A percentile compares a stretch with the other conserved stretches of the same genome.
Conservation (phyloP, 2,888 invertebrate species). For the Apotomis capreana region DNA sequence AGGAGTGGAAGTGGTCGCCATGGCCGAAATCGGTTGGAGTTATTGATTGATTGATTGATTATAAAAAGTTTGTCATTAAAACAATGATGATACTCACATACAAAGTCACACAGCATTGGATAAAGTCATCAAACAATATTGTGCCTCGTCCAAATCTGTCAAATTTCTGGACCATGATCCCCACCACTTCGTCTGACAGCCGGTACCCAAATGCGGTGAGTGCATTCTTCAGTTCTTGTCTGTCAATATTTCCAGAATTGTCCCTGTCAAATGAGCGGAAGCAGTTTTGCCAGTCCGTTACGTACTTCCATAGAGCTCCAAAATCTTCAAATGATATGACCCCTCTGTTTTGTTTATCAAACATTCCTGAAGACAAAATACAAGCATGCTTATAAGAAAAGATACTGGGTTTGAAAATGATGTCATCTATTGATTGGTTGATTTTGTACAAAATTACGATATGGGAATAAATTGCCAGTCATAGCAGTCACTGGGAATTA, state of each 20-base stretch:
- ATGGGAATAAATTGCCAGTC: too few species aligned
- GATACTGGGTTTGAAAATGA: too few species aligned
- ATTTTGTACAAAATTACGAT: too few species aligned
- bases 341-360: conserved; percentile 94
- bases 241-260: conserved; percentile 96
- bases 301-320: conserved; percentile 98
- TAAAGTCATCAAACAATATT: conserved; percentile 98
- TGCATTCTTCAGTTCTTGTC: conserved; percentile 94
- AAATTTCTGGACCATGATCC: conserved; percentile 94
- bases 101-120: conserved; percentile 96
- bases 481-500: too few species aligned
- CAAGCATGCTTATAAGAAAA: too few species aligned
- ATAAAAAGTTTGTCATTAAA: neutral
- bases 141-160: conserved; percentile 95
- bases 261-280: conserved; percentile 97
- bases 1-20: too few species aligned
- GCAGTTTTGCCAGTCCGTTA: conserved; percentile 98
- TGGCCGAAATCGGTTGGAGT: too few species aligned
- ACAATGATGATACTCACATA: conserved; percentile 87
- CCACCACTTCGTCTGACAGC: conserved; percentile 91
- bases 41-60: too few species aligned
- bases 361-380: conserved; percentile 89
- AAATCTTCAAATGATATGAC: conserved; percentile 98
- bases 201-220: conserved; percentile 95
- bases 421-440: too few species aligned